A percentile compares a stretch with the other conserved stretches of the same genome.
Conservation (phyloP, 2,797 vertebrate species). For the Enteromius argenteus region DNA sequence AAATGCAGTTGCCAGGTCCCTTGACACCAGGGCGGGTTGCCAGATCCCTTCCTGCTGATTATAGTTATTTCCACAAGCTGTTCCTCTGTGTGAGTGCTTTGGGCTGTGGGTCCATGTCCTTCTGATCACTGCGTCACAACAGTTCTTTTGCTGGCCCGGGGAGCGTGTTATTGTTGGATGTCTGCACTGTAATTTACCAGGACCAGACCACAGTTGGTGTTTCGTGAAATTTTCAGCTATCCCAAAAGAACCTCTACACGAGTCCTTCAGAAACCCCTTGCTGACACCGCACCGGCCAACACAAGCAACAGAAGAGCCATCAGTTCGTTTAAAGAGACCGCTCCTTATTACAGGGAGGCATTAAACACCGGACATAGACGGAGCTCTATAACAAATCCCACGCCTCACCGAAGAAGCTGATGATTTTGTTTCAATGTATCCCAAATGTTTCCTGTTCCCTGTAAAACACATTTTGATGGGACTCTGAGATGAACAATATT, state of each 20-base stretch:
- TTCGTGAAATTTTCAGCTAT: constrained; percentile 60
- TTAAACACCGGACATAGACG: constrained; percentile 25
- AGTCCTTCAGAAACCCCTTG: constrained; percentile 55
- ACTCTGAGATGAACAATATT: constrained; percentile 11
- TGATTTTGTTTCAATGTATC: constrained; percentile 8
- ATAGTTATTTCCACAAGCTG: constrained; percentile 79
- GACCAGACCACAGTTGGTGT: constrained; percentile 63
- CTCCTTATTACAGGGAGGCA: constrained; percentile 27
- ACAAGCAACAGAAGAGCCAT: constrained; percentile 53
- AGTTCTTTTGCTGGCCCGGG: constrained; percentile 45
- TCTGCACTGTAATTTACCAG: constrained; percentile 65
- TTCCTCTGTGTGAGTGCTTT: constrained; percentile 66
- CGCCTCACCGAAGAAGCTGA: constrained; percentile 15
- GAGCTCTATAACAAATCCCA: constrained; percentile 23
- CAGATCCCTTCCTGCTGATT: constrained; percentile 71
- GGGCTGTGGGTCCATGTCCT: constrained; percentile 50
- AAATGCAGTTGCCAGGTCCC: constrained; percentile 60
- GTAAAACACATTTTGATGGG: neutral
- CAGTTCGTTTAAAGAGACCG: constrained; percentile 45
- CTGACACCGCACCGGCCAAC: constrained; percentile 50
- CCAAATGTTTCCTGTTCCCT: neutral
- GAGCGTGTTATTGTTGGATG: constrained; percentile 69
- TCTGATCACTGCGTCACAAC: constrained; percentile 66
- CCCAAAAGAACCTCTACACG: constrained; percentile 29
- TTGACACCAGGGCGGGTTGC: constrained; percentile 60